Evolutionary conservation across 1,140 invertebrate genomes (phyloP).

Genomic region (Atta cephalotes): DNA sequence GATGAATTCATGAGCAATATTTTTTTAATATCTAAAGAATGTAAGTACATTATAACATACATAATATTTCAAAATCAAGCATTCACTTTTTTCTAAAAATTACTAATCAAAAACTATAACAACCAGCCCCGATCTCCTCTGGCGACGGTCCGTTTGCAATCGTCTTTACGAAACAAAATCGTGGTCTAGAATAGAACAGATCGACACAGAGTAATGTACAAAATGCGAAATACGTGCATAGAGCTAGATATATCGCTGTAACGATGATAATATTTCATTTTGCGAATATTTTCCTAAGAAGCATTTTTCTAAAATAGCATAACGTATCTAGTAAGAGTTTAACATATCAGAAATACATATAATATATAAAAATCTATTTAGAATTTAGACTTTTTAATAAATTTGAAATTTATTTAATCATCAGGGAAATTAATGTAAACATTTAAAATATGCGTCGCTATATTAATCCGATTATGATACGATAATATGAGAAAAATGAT

Average conservation of each 20-base stretch:
- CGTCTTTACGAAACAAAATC: slow-evolving; percentile 10
- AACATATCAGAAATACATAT: not conserved
- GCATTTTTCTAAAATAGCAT: not conserved
- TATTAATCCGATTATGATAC: not conserved
- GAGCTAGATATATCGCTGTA: not conserved
- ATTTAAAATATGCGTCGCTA: not conserved
- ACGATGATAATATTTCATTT: not conserved
- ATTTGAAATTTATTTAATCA: slow-evolving; percentile 19
- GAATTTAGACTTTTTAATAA: not conserved
- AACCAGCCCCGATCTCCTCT: too few species aligned
- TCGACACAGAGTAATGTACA: slow-evolving; percentile 4
- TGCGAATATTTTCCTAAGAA: not conserved
- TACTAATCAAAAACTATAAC: too few species aligned
- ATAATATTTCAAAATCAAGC: too few species aligned
- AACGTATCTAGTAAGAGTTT: not conserved
- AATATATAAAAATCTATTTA: not conserved
- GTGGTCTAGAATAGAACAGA: slow-evolving; percentile 29
- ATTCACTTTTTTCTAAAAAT: too few species aligned
- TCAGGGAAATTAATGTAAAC: not conserved
- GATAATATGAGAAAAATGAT: too few species aligned
- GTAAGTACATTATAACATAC: too few species aligned
- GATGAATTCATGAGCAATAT: too few species aligned
- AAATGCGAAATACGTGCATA: not conserved
- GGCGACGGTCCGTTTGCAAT: not conserved
- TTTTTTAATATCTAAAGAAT: too few species aligned